phyloP scores from a whole-genome alignment of 2,797 vertebrate species.

The Cephalopachus bancanus region DNA sequence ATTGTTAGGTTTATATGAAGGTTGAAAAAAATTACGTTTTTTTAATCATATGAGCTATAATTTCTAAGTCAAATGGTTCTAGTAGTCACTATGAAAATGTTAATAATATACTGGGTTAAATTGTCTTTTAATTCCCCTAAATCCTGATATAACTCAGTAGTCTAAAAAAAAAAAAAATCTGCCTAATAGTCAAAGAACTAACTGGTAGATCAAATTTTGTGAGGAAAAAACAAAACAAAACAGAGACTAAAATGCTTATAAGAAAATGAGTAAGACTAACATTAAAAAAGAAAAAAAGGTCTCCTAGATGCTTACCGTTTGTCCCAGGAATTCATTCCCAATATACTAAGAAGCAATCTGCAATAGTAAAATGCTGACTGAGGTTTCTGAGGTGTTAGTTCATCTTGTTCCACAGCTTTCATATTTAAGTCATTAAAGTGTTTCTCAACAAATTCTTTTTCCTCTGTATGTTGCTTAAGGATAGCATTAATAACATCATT shows the following conservation, averaged over 20 bases:
- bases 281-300: neutral
- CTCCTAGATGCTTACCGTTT: constrained; percentile 93
- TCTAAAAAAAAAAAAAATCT: constrained; percentile 44
- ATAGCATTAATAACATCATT: constrained; percentile 99
- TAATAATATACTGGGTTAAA: constrained; percentile 8
- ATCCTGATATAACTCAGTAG: neutral
- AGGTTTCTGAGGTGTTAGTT: constrained; percentile 94
- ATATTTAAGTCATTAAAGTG: constrained; percentile 96
- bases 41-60: constrained; percentile 46
- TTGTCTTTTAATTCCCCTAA: constrained; percentile 53
- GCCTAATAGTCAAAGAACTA: neutral
- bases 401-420: constrained; percentile 94
- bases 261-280: constrained; percentile 38
- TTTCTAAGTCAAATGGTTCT: constrained; percentile 47
- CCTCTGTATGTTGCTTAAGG: constrained; percentile 96
- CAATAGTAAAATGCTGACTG: constrained; percentile 99
- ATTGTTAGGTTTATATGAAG: neutral
- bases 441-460: constrained; percentile 95
- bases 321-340: constrained; percentile 99
- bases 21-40: constrained; percentile 4
- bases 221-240: constrained; percentile 21
- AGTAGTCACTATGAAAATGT: constrained; percentile 53
- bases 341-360: constrained; percentile 97
- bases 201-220: constrained; percentile 47
- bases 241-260: constrained; percentile 54